Percentiles rank a stretch among this genome's conserved stretches.
phyloP scores from a whole-genome alignment of 2,888 invertebrate species.

The Disparrhopalites patrizii region DNA sequence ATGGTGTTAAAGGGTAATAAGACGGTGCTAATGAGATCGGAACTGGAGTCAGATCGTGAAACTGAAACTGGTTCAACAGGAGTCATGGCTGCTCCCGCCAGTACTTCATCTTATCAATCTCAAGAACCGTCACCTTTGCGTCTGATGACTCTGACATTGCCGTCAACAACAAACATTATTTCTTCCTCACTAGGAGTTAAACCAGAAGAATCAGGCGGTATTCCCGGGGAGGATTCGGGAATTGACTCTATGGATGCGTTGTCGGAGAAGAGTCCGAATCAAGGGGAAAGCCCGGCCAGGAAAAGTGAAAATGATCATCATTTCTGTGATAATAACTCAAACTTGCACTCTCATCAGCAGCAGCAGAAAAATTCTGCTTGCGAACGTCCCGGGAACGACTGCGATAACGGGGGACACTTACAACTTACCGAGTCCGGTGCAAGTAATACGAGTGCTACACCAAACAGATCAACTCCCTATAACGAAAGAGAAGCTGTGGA shows the following conservation, averaged over 20 bases:
- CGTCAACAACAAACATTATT: not conserved
- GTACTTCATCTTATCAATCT: not conserved
- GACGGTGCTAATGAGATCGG: conserved; percentile 15
- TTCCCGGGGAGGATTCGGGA: conserved; percentile 80
- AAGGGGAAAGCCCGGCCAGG: conserved; percentile 64
- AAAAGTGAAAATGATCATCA: conserved; percentile 50
- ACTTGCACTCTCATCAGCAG: conserved; percentile 17
- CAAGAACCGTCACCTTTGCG: conserved; percentile 2
- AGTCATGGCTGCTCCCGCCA: conserved; percentile 26
- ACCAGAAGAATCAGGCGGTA: conserved; percentile 47
- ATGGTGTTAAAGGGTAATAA: not conserved
- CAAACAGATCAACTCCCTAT: no score
- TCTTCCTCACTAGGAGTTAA: conserved; percentile 9
- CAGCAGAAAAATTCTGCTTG: conserved; percentile 11
- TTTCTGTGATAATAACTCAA: conserved; percentile 33
- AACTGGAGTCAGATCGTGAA: conserved; percentile 9
- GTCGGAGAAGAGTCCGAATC: conserved; percentile 88
- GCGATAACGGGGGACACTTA: conserved; percentile 4
- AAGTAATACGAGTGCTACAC: no score
- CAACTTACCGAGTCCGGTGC: not conserved
- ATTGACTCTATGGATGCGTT: conserved; percentile 90
- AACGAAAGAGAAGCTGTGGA: no score
- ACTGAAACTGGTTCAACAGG: not conserved
- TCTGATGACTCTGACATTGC: conserved; percentile 17
- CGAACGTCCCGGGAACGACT: conserved; percentile 9